Evolutionary conservation across 2,888 invertebrate species (phyloP).

Genomic region (Cosmia pyralina): DNA sequence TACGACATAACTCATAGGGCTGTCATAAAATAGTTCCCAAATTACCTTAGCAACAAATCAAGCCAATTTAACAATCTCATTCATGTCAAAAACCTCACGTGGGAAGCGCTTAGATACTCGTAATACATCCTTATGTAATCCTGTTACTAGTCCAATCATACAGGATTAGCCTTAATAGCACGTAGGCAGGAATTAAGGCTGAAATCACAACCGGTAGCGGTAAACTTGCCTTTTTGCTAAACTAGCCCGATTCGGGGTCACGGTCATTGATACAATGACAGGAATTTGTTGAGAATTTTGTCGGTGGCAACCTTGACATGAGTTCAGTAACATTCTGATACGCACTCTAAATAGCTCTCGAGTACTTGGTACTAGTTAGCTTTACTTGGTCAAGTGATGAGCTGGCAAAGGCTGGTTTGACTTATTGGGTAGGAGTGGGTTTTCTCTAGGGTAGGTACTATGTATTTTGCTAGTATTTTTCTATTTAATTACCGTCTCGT

Average conservation of each 20-base stretch:
- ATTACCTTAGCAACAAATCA: slow-evolving; percentile 6
- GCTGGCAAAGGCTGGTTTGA: slow-evolving; percentile 8
- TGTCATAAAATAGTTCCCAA: neutral
- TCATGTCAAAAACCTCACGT: slow-evolving; percentile 38
- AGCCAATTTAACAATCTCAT: slow-evolving; percentile 10
- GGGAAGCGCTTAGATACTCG: slow-evolving; percentile 52
- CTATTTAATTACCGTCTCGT: neutral
- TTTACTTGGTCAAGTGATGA: slow-evolving; percentile 40
- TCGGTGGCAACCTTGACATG: slow-evolving; percentile 55
- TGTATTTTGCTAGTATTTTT: neutral
- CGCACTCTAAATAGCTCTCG: slow-evolving; percentile 36
- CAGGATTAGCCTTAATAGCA: slow-evolving; percentile 31
- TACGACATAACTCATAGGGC: slow-evolving; percentile 3
- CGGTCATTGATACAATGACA: slow-evolving; percentile 44
- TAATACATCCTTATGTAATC: slow-evolving; percentile 25
- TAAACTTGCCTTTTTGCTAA: slow-evolving; percentile 32
- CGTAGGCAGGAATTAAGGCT: slow-evolving; percentile 53
- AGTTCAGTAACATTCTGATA: slow-evolving; percentile 28
- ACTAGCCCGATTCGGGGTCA: slow-evolving; percentile 56
- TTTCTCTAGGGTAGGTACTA: slow-evolving; percentile 26
- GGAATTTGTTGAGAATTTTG: slow-evolving; percentile 45
- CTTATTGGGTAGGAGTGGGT: slow-evolving; percentile 10
- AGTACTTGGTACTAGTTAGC: slow-evolving; percentile 21
- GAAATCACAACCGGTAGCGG: slow-evolving; percentile 44
- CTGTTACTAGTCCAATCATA: slow-evolving; percentile 18